Evolutionary conservation across 1,140 invertebrate species (phyloP).

Genomic region (Trichogramma pretiosum): DNA sequence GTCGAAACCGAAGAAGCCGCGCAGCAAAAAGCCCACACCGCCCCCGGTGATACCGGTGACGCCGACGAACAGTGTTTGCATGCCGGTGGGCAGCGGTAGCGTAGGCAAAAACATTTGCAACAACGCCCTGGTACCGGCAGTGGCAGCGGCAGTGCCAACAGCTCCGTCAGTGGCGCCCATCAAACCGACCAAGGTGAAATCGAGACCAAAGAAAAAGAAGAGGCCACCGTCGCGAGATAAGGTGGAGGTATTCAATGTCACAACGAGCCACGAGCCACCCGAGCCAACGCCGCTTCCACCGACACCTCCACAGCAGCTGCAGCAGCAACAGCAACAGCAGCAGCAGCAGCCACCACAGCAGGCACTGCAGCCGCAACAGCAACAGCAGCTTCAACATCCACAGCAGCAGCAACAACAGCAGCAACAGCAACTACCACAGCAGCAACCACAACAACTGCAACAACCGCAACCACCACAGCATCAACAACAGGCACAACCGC

Average conservation of each 20-base stretch:
- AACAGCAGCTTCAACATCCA: too few relatives aligned
- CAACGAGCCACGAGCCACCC: too few relatives aligned
- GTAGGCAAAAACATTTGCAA: too few relatives aligned
- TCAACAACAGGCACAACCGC: too few relatives aligned
- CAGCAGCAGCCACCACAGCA: too few relatives aligned
- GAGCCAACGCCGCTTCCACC: conserved; percentile 13
- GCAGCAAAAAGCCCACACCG: conserved; percentile 68
- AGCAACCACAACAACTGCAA: too few relatives aligned
- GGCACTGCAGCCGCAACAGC: too few relatives aligned
- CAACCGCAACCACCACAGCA: too few relatives aligned
- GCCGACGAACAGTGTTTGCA: background rate
- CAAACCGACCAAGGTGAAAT: conserved; percentile 49
- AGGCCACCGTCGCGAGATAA: conserved; percentile 31
- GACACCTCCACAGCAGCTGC: conserved; percentile 14
- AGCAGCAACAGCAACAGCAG: too few relatives aligned
- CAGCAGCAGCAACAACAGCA: background rate
- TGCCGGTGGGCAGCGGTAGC: background rate
- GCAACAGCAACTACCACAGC: too few relatives aligned
- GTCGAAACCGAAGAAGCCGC: conserved; percentile 68
- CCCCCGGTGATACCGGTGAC: conserved; percentile 44
- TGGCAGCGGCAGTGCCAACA: conserved; percentile 40
- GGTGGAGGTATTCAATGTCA: conserved; percentile 22
- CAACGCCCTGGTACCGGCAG: background rate
- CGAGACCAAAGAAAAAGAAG: conserved; percentile 64
- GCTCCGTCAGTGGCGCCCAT: conserved; percentile 48